These are phyloP conservation scores for Helostoma temminkii DNA, from an alignment of 2,797 vertebrate genomes.

Conservation along the genomic window DNA sequence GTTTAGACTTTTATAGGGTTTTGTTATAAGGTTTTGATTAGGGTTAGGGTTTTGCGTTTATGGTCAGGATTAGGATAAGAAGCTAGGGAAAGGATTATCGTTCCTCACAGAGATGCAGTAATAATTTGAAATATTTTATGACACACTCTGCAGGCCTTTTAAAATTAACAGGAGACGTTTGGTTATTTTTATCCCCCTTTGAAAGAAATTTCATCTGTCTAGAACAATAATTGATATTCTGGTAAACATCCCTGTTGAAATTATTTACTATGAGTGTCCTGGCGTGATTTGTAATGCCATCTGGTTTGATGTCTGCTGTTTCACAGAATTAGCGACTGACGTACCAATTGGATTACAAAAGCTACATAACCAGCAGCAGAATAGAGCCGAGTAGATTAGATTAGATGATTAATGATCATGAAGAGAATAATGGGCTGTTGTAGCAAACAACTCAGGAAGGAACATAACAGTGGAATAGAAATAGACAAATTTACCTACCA, in stretches of 20 bases:
- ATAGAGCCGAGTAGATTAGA: conserved; percentile 45
- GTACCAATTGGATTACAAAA: conserved; percentile 67
- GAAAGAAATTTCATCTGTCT: background rate
- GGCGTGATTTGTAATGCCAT: conserved; percentile 53
- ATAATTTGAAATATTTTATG: no score
- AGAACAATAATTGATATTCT: background rate
- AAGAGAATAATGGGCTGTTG: conserved; percentile 28
- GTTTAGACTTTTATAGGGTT: no score
- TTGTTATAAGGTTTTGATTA: no score
- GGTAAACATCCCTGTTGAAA: conserved; percentile 8
- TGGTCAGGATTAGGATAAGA: no score
- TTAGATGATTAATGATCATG: conserved; percentile 55
- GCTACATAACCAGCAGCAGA: conserved; percentile 42
- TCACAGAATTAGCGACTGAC: conserved; percentile 57
- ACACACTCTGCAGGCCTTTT: no score
- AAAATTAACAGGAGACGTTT: no score
- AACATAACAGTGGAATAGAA: background rate
- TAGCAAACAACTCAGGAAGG: conserved; percentile 14
- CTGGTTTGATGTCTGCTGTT: conserved; percentile 65
- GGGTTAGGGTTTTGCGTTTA: no score
- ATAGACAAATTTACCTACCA: background rate
- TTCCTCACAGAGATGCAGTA: no score
- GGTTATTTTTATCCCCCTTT: background rate
- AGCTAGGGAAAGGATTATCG: no score
- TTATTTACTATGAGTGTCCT: conserved; percentile 19